Evolutionary conservation across 1,140 invertebrate genomes (phyloP).

Genomic region (Himalopsyche phryganea): DNA sequence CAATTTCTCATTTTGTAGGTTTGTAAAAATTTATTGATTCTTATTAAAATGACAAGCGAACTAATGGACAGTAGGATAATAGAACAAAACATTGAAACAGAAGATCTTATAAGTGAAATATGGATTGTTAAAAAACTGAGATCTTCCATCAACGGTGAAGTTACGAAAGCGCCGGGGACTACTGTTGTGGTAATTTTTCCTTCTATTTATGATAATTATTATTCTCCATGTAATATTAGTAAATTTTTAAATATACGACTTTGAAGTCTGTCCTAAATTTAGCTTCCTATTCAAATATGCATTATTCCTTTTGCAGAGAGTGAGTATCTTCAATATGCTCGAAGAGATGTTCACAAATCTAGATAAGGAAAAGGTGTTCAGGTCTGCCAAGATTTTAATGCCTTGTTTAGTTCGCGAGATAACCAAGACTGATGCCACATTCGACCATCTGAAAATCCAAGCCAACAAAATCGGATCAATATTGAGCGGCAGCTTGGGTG

Average conservation of each 20-base stretch:
- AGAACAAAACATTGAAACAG: constrained; percentile 16
- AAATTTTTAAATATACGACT: neutral
- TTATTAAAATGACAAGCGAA: constrained; percentile 20
- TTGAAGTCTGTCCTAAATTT: neutral
- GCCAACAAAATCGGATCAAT: constrained; percentile 62
- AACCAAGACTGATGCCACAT: constrained; percentile 49
- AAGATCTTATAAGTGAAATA: constrained; percentile 41
- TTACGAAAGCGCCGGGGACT: constrained; percentile 49
- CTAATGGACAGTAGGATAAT: constrained; percentile 3
- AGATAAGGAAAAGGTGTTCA: constrained; percentile 49
- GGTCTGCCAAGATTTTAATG: constrained; percentile 56
- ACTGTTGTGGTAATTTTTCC: constrained; percentile 47
- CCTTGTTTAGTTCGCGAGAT: constrained; percentile 65
- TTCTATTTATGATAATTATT: neutral
- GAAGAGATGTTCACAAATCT: constrained; percentile 58
- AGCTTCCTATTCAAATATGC: too few relatives aligned
- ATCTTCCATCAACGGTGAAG: constrained; percentile 59
- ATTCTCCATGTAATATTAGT: neutral
- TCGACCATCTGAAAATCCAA: constrained; percentile 51
- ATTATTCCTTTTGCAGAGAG: constrained; percentile 49
- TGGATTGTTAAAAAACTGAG: constrained; percentile 60
- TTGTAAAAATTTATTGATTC: constrained; percentile 17
- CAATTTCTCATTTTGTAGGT: constrained; percentile 27
- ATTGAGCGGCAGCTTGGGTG: constrained; percentile 60
- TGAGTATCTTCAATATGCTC: constrained; percentile 65